A percentile compares a stretch with the other conserved stretches of the same genome.
Conservation (phyloP, 2,888 invertebrate genomes). For the Vanessa cardui region DNA sequence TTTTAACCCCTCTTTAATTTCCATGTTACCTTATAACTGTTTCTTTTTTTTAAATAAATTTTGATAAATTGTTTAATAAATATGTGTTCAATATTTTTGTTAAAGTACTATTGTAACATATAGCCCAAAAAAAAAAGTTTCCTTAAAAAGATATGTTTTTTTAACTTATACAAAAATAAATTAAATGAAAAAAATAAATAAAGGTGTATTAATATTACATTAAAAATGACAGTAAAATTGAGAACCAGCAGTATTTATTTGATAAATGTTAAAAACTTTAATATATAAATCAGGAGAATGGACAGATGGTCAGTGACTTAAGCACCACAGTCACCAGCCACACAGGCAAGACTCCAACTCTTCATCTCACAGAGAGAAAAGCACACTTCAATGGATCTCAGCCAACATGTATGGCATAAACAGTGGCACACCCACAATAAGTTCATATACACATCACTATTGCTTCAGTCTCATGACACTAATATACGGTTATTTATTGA, state of each 20-base stretch:
- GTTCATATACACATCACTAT: constrained; percentile 55
- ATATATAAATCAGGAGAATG: constrained; percentile 57
- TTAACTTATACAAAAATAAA: not conserved
- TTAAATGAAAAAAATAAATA: too few relatives aligned
- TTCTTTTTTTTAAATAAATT: too few relatives aligned
- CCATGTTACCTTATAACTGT: too few relatives aligned
- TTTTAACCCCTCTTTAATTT: too few relatives aligned
- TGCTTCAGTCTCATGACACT: constrained; percentile 63
- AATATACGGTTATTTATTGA: constrained; percentile 68
- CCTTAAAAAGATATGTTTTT: too few relatives aligned
- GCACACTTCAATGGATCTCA: constrained; percentile 78
- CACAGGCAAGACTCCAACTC: constrained; percentile 74
- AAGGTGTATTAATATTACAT: constrained; percentile 23
- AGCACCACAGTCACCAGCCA: constrained; percentile 65
- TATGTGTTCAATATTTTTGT: too few relatives aligned
- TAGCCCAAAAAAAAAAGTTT: too few relatives aligned
- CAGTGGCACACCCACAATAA: constrained; percentile 52
- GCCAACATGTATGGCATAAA: constrained; percentile 42
- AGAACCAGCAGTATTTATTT: constrained; percentile 53
- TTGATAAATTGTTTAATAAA: too few relatives aligned
- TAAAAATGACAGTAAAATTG: constrained; percentile 15
- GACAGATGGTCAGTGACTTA: constrained; percentile 71
- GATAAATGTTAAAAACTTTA: constrained; percentile 48
- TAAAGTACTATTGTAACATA: too few relatives aligned
- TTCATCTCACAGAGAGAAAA: constrained; percentile 73